Conservation (phyloP, 2,113 vertebrate genomes). For the Cyrtonyx montezumae region DNA sequence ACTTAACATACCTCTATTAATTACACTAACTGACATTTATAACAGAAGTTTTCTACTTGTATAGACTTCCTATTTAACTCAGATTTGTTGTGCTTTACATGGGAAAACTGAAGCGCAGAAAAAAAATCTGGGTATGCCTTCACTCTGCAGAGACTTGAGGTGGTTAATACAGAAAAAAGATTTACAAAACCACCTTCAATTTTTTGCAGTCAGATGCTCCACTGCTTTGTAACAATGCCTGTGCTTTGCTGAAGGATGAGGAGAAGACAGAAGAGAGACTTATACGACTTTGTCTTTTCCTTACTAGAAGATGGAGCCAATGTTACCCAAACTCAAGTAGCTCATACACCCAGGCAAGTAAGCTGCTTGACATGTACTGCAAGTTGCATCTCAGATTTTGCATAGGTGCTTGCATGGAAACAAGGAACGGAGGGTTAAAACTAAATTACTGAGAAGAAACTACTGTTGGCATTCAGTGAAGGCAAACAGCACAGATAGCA, state of each 20-base stretch:
- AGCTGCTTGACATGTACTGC: background rate
- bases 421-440: background rate
- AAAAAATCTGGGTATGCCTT: rapidly evolving
- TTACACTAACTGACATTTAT: background rate
- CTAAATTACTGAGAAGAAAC: background rate
- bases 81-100: background rate
- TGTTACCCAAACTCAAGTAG: background rate
- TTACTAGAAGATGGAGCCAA: background rate
- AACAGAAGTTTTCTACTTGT: background rate
- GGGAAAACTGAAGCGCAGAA: background rate
- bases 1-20: background rate
- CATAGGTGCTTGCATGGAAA: background rate
- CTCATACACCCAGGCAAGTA: background rate
- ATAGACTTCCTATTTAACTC: background rate
- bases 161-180: background rate
- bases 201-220: background rate
- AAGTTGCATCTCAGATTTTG: background rate
- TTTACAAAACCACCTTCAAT: background rate
- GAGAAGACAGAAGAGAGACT: background rate
- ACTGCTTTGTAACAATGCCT: background rate
- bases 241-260: background rate
- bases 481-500: background rate
- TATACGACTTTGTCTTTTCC: background rate
- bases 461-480: background rate
- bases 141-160: background rate